Conservation (phyloP, 2,888 invertebrate genomes). For the Eulithis testata region DNA sequence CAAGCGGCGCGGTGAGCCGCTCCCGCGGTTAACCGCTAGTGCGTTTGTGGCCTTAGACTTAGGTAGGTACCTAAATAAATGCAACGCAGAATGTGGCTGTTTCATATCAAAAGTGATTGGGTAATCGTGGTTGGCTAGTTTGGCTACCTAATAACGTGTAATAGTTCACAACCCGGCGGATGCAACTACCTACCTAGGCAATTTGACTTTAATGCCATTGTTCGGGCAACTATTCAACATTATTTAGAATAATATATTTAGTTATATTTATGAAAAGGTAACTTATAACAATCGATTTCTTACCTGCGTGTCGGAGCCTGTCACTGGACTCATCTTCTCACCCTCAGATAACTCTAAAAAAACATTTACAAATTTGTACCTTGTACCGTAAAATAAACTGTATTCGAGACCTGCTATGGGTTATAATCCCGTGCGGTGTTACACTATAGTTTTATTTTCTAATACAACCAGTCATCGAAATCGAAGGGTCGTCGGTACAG, state of each 20-base stretch:
- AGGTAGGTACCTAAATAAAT: too few relatives aligned
- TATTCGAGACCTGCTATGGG: background rate
- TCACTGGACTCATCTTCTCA: constrained; percentile 71
- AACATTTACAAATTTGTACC: constrained; percentile 35
- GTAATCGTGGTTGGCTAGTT: too few relatives aligned
- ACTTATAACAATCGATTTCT: constrained; percentile 74
- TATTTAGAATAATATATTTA: constrained; percentile 52
- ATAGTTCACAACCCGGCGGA: too few relatives aligned
- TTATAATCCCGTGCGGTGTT: background rate
- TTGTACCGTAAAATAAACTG: constrained; percentile 28
- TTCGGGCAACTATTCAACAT: constrained; percentile 46
- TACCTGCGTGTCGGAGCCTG: constrained; percentile 70
- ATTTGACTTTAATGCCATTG: constrained; percentile 54
- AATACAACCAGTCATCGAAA: constrained; percentile 77
- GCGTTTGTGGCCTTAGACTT: too few relatives aligned
- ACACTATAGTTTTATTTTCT: constrained; percentile 31
- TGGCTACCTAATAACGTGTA: too few relatives aligned
- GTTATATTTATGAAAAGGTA: constrained; percentile 57
- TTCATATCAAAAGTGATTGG: too few relatives aligned
- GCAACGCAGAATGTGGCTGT: too few relatives aligned
- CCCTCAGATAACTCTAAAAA: constrained; percentile 63
- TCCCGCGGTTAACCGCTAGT: too few relatives aligned
- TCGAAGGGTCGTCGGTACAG: constrained; percentile 66
- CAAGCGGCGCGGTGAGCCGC: too few relatives aligned
- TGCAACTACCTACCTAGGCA: constrained; percentile 42